Evolutionary conservation across 2,113 vertebrate species (phyloP).

Genomic region (Hydrolagus affinis): DNA sequence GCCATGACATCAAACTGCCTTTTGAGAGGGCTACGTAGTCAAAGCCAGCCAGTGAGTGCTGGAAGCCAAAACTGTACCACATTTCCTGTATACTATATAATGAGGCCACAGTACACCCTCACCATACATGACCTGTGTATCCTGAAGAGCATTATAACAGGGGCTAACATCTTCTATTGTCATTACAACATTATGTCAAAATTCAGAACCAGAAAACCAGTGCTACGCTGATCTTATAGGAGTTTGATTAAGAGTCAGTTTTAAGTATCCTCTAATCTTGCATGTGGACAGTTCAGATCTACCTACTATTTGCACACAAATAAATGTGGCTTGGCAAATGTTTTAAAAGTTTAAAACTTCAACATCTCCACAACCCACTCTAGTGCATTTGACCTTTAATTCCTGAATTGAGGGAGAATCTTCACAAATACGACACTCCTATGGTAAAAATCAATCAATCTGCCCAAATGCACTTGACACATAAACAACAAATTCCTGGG

Average conservation of each 20-base stretch:
- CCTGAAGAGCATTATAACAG: too few relatives aligned
- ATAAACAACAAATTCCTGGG: conserved; percentile 17
- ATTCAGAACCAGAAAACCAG: background rate
- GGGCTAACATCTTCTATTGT: background rate
- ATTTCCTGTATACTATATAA: too few relatives aligned
- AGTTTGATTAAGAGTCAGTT: background rate
- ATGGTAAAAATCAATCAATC: background rate
- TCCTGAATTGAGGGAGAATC: background rate
- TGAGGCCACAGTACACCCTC: too few relatives aligned
- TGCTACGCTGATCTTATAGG: background rate
- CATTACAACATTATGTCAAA: background rate
- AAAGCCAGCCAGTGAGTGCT: too few relatives aligned
- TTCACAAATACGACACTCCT: background rate
- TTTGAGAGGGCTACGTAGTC: too few relatives aligned
- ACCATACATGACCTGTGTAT: too few relatives aligned
- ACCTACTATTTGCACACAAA: conserved; percentile 20
- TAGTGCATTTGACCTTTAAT: conserved; percentile 9
- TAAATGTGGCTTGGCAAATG: background rate
- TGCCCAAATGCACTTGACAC: background rate
- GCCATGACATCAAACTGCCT: too few relatives aligned
- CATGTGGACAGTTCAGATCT: background rate
- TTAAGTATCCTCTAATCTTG: background rate
- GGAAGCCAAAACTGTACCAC: too few relatives aligned
- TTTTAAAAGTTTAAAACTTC: background rate
- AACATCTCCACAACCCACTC: too few relatives aligned